These are phyloP conservation scores for Carassius gibelio DNA, from an alignment of 2,113 vertebrate genomes.

Conservation along the genomic window DNA sequence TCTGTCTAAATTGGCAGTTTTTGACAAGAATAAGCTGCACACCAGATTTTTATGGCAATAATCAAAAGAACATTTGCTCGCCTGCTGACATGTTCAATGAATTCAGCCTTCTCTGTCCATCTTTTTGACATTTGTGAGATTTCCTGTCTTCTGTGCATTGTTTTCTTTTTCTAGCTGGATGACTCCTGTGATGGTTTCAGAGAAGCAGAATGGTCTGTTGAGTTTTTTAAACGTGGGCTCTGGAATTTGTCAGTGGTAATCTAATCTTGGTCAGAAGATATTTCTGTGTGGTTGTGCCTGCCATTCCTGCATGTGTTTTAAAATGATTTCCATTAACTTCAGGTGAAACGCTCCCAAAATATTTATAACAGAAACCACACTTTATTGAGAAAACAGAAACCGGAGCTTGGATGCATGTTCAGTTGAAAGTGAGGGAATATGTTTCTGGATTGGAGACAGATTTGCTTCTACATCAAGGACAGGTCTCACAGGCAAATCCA, in stretches of 20 bases:
- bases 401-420: slow-evolving; percentile 9
- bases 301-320: not conserved
- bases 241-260: not conserved
- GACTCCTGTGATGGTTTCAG: not conserved
- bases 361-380: slow-evolving; percentile 12
- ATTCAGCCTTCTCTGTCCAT: not conserved
- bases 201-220: not conserved
- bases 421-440: not conserved
- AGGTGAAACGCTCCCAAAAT: slow-evolving; percentile 5
- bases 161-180: slow-evolving; percentile 1
- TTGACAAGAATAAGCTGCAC: not conserved
- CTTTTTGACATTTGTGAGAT: slow-evolving; percentile 11
- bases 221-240: slow-evolving; percentile 8
- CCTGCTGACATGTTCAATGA: slow-evolving; percentile 5
- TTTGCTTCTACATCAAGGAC: slow-evolving; percentile 23
- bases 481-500: slow-evolving; percentile 27
- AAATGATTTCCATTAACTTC: slow-evolving; percentile 16
- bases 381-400: not conserved
- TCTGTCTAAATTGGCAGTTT: not conserved
- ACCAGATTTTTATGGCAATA: not conserved
- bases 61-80: not conserved
- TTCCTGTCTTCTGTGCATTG: not conserved
- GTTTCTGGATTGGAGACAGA: not conserved
- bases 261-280: not conserved
- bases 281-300: slow-evolving; percentile 14